A percentile compares a stretch with the other conserved stretches of the same genome.
phyloP scores from a whole-genome alignment of 2,888 invertebrate genomes.

The Scaptomyza flava region DNA sequence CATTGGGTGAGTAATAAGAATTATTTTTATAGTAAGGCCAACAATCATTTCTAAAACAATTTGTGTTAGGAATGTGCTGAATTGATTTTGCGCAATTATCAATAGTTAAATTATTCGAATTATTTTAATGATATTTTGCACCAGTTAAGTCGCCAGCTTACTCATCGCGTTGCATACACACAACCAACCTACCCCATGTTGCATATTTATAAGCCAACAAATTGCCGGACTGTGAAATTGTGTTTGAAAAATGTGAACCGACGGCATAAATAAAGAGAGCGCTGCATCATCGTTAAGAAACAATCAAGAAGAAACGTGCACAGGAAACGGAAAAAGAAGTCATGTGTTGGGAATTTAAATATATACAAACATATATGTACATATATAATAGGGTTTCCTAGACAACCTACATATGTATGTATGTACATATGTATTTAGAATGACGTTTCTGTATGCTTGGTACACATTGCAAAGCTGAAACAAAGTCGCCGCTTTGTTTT shows the following conservation, averaged over 20 bases:
- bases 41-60: background rate
- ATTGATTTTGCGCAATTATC: conserved; percentile 39
- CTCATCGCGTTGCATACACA: conserved; percentile 33
- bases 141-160: conserved; percentile 38
- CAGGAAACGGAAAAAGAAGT: conserved; percentile 18
- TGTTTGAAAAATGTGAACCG: conserved; percentile 29
- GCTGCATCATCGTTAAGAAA: conserved; percentile 22
- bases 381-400: conserved; percentile 10
- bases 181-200: conserved; percentile 14
- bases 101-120: conserved; percentile 31
- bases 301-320: background rate
- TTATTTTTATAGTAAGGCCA: background rate
- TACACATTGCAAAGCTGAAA: conserved; percentile 27
- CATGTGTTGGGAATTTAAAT: conserved; percentile 22
- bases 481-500: conserved; percentile 49
- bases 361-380: conserved; percentile 5
- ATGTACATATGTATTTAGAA: background rate
- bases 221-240: conserved; percentile 48
- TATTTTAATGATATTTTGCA: conserved; percentile 33
- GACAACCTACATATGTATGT: background rate
- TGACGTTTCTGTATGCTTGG: background rate
- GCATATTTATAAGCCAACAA: conserved; percentile 64
- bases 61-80: background rate
- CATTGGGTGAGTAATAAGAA: conserved; percentile 17
- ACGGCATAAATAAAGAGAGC: conserved; percentile 26